phyloP scores from a whole-genome alignment of 2,113 vertebrate genomes.

The Hystrix cristata region DNA sequence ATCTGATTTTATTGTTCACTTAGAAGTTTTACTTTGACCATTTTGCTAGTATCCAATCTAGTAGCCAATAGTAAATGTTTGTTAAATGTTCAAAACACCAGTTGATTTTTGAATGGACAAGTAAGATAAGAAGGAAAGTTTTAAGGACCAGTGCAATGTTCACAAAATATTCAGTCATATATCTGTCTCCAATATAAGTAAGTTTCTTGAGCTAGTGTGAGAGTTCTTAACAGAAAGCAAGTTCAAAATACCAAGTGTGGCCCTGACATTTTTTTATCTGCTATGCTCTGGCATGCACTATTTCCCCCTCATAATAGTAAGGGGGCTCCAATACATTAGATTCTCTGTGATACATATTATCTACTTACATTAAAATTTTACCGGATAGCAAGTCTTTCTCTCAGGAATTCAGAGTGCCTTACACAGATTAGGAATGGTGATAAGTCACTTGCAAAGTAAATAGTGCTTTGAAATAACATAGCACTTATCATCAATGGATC shows the following conservation, averaged over 20 bases:
- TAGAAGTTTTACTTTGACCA: neutral
- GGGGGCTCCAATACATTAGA: neutral
- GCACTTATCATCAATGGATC: neutral
- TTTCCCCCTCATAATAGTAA: neutral
- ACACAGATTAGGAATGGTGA: constrained; percentile 46
- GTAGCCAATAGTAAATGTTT: neutral
- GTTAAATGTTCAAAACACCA: neutral
- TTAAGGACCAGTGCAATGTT: neutral
- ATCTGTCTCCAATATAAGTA: neutral
- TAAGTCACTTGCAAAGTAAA: constrained; percentile 58
- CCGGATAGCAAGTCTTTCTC: constrained; percentile 48
- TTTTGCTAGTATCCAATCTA: constrained; percentile 43
- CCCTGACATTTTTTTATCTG: neutral
- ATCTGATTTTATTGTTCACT: neutral
- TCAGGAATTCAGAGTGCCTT: constrained; percentile 53
- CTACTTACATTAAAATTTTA: constrained; percentile 61
- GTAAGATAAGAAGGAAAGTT: neutral
- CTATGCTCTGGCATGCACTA: neutral
- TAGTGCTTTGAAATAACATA: constrained; percentile 58
- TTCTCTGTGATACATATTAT: constrained; percentile 13
- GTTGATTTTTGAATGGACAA: neutral
- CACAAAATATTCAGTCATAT: neutral
- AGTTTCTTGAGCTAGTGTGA: neutral
- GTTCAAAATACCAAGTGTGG: neutral
- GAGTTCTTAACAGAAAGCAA: neutral